Evolutionary conservation across 2,888 invertebrate genomes (phyloP).

Genomic region (Clostera curtula): DNA sequence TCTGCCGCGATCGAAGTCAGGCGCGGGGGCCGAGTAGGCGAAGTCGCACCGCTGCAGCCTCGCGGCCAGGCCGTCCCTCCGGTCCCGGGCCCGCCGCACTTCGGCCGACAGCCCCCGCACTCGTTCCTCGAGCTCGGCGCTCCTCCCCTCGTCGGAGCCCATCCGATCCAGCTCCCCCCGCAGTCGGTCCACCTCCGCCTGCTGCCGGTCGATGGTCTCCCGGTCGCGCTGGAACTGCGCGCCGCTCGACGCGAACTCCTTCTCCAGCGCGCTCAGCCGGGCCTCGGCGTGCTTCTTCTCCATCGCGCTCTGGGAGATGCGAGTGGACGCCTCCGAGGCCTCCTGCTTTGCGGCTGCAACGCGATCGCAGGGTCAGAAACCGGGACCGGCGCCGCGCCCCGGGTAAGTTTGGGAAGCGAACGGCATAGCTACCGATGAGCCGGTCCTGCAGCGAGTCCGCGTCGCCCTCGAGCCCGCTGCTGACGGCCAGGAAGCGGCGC

Average conservation of each 20-base stretch:
- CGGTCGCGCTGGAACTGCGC: conserved; percentile 80
- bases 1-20: conserved; percentile 76
- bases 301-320: conserved; percentile 85
- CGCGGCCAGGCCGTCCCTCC: conserved; percentile 76
- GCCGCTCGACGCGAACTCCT: conserved; percentile 79
- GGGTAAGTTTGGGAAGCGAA: background rate
- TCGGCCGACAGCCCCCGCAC: conserved; percentile 66
- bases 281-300: conserved; percentile 78
- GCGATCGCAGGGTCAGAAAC: background rate
- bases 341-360: conserved; percentile 81
- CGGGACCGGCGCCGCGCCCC: background rate
- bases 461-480: conserved; percentile 86
- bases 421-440: conserved; percentile 78
- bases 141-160: conserved; percentile 77
- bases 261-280: conserved; percentile 78
- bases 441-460: conserved; percentile 92
- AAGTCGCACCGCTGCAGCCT: conserved; percentile 77
- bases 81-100: conserved; percentile 50
- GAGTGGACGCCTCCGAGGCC: conserved; percentile 84
- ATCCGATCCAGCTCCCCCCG: conserved; percentile 70
- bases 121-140: conserved; percentile 68
- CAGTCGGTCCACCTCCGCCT: conserved; percentile 38
- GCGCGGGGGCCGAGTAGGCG: conserved; percentile 85
- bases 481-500: conserved; percentile 87
- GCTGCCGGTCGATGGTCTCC: conserved; percentile 58